phyloP scores from a whole-genome alignment of 2,113 vertebrate species.

The Crotalus viridis region DNA sequence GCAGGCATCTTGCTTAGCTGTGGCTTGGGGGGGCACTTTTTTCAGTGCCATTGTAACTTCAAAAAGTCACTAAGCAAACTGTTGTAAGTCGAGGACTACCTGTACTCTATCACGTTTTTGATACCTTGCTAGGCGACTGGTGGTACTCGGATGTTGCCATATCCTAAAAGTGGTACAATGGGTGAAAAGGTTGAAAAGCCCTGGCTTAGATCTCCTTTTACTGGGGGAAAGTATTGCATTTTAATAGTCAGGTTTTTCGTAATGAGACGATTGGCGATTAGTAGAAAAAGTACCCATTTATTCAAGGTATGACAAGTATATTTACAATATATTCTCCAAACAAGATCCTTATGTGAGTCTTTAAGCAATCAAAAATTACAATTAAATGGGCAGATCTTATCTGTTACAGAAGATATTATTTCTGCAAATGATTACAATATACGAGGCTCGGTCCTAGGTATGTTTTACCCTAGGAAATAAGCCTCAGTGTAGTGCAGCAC shows the following conservation, averaged over 20 bases:
- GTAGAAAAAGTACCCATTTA: slow-evolving; percentile 78
- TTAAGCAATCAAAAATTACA: slow-evolving; percentile 68
- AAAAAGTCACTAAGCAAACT: too few relatives aligned
- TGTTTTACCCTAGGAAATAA: not conserved
- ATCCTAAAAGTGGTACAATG: too few relatives aligned
- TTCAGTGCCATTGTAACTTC: too few relatives aligned
- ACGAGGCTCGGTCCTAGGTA: not conserved
- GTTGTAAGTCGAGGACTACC: too few relatives aligned
- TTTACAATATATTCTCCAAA: slow-evolving; percentile 73
- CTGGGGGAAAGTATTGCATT: not conserved
- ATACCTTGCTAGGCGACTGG: too few relatives aligned
- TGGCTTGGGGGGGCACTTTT: too few relatives aligned
- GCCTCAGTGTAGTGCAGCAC: not conserved
- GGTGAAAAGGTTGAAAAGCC: too few relatives aligned
- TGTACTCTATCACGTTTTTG: too few relatives aligned
- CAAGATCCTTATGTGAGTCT: slow-evolving; percentile 57
- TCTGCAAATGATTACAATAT: slow-evolving; percentile 63
- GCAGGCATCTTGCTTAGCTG: too few relatives aligned
- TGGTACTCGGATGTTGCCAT: too few relatives aligned
- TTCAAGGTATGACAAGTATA: slow-evolving; percentile 79
- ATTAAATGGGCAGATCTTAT: slow-evolving; percentile 63
- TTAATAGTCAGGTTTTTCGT: not conserved
- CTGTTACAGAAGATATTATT: slow-evolving; percentile 68
- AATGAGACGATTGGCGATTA: slow-evolving; percentile 36
- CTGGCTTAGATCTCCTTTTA: not conserved